These are phyloP conservation scores for Tinea trinotella DNA, from an alignment of 2,888 invertebrate species.

Conservation along the genomic window DNA sequence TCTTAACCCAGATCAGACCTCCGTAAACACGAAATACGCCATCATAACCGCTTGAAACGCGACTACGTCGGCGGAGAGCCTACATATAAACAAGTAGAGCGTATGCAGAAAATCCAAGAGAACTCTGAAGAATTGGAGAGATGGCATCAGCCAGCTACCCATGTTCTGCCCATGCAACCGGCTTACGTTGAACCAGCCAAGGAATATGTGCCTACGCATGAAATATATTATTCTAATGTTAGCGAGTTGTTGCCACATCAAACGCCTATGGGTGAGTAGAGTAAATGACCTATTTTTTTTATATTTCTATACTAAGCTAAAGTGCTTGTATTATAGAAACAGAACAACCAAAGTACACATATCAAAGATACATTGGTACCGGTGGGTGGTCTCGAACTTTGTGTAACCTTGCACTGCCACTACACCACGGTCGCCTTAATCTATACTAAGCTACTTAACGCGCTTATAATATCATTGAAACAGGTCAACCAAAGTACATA, in stretches of 20 bases:
- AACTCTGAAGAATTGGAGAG: neutral
- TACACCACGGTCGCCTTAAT: too few relatives aligned
- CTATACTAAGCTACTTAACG: too few relatives aligned
- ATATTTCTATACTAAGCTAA: neutral
- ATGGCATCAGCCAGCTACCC: slow-evolving; percentile 24
- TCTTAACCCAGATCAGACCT: slow-evolving; percentile 64
- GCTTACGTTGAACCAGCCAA: slow-evolving; percentile 46
- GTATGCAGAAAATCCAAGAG: slow-evolving; percentile 36
- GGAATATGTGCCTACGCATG: slow-evolving; percentile 39
- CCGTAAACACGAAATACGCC: slow-evolving; percentile 61
- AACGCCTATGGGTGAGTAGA: slow-evolving; percentile 40
- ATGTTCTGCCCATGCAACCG: slow-evolving; percentile 27
- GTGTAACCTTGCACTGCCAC: too few relatives aligned
- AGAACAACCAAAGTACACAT: neutral
- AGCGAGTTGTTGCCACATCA: slow-evolving; percentile 43
- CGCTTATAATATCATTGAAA: too few relatives aligned
- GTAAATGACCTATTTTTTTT: neutral
- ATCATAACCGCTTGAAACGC: slow-evolving; percentile 58
- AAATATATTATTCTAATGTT: slow-evolving; percentile 52
- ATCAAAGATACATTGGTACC: neutral
- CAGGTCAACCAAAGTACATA: too few relatives aligned
- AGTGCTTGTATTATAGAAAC: neutral
- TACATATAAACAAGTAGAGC: slow-evolving; percentile 55
- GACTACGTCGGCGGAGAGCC: slow-evolving; percentile 63
- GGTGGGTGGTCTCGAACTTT: too few relatives aligned